phyloP scores from a whole-genome alignment of 2,888 invertebrate genomes.

The Agrypnus murinus region DNA sequence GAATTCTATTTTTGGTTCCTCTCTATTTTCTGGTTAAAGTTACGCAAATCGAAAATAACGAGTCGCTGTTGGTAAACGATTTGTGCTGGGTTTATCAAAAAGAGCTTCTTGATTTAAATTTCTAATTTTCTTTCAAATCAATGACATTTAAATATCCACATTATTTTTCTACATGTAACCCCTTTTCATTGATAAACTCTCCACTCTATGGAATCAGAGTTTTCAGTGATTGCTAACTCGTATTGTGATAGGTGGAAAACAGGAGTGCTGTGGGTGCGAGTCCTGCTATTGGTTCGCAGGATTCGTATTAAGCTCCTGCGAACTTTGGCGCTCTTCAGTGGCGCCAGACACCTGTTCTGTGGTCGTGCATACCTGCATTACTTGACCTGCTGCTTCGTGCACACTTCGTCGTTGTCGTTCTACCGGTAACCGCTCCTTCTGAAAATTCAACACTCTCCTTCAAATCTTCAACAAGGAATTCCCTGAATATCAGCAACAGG shows the following conservation, averaged over 20 bases:
- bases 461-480: neutral
- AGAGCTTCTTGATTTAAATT: too few species aligned
- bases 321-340: constrained; percentile 51
- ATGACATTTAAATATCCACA: too few species aligned
- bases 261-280: constrained; percentile 46
- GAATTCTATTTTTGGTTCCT: too few species aligned
- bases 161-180: too few species aligned
- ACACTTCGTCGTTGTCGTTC: constrained; percentile 11
- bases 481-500: constrained; percentile 14
- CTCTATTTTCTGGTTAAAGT: too few species aligned
- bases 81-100: too few species aligned
- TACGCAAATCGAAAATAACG: too few species aligned
- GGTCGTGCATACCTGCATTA: constrained; percentile 40
- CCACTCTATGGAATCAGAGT: constrained; percentile 15
- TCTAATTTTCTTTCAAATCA: too few species aligned
- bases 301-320: constrained; percentile 47
- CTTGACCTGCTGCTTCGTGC: constrained; percentile 26
- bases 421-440: neutral
- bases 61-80: too few species aligned
- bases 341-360: constrained; percentile 49
- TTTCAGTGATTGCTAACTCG: constrained; percentile 30
- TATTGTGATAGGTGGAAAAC: constrained; percentile 40
- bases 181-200: constrained; percentile 42
- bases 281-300: constrained; percentile 41
- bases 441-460: neutral